Conservation (phyloP, 2,113 vertebrate species). For the Apaloderma vittatum region DNA sequence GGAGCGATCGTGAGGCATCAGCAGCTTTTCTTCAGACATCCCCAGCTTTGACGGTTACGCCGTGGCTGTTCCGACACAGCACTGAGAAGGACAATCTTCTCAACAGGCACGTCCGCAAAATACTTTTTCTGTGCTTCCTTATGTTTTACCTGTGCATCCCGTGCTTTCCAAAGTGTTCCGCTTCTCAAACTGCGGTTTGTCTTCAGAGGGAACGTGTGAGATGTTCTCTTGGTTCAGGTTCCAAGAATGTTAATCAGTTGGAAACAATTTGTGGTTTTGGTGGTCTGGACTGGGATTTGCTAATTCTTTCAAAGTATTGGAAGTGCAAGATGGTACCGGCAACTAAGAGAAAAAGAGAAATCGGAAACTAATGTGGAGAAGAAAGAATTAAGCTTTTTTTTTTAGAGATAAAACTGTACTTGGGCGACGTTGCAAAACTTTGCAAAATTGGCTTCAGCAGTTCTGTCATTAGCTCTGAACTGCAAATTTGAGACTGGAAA, state of each 20-base stretch:
- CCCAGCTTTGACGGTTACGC: neutral
- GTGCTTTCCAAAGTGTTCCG: neutral
- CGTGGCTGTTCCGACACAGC: neutral
- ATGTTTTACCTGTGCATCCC: neutral
- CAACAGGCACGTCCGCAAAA: neutral
- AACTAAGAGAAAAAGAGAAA: neutral
- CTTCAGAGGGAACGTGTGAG: neutral
- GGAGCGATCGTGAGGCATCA: conserved; percentile 26
- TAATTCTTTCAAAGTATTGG: neutral
- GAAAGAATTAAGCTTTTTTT: neutral
- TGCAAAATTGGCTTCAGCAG: neutral
- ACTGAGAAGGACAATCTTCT: neutral
- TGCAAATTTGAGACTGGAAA: neutral
- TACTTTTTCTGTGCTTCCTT: neutral
- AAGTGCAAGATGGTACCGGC: neutral
- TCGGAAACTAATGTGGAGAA: neutral
- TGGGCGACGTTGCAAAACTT: neutral
- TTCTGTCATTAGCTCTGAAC: neutral
- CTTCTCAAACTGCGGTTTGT: neutral
- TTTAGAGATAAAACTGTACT: neutral
- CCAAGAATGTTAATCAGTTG: neutral
- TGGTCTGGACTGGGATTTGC: neutral
- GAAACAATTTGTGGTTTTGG: neutral
- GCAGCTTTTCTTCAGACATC: conserved; percentile 52
- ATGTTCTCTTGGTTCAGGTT: neutral